Evolutionary conservation across 2,888 invertebrate species (phyloP).

Genomic region (Ypsolopha sequella): DNA sequence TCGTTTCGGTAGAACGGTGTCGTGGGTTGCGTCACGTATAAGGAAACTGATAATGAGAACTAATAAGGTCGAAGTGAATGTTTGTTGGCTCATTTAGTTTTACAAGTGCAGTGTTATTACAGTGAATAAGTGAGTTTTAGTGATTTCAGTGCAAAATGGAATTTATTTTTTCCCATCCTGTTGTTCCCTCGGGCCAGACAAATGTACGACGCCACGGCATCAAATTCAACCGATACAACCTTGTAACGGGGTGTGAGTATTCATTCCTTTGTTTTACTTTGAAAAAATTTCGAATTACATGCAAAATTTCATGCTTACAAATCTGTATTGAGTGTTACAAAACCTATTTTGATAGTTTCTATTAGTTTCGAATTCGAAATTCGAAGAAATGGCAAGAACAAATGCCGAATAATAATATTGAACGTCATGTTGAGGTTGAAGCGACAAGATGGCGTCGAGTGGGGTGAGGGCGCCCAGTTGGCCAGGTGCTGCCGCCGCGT

Average conservation of each 20-base stretch:
- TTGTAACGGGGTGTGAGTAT: slow-evolving; percentile 61
- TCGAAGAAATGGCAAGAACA: slow-evolving; percentile 25
- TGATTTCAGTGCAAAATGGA: slow-evolving; percentile 38
- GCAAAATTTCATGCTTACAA: background rate
- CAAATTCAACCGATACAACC: slow-evolving; percentile 61
- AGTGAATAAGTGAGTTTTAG: slow-evolving; percentile 32
- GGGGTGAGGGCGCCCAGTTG: slow-evolving; percentile 70
- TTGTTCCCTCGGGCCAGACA: slow-evolving; percentile 61
- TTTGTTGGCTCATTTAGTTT: background rate
- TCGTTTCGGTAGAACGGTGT: slow-evolving; percentile 70
- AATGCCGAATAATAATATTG: slow-evolving; percentile 58
- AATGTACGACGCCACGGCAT: slow-evolving; percentile 60
- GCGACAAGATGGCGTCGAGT: slow-evolving; percentile 67
- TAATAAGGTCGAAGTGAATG: slow-evolving; percentile 69
- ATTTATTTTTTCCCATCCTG: slow-evolving; percentile 49
- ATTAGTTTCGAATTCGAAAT: slow-evolving; percentile 13
- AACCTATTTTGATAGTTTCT: slow-evolving; percentile 3
- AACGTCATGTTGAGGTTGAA: slow-evolving; percentile 62
- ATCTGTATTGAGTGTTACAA: slow-evolving; percentile 8
- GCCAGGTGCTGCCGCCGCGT: slow-evolving; percentile 73
- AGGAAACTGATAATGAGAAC: slow-evolving; percentile 66
- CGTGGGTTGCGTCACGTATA: slow-evolving; percentile 69
- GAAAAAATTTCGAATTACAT: background rate
- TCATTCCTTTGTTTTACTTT: slow-evolving; percentile 22
- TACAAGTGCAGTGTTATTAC: slow-evolving; percentile 10